Base-by-base conservation (phyloP, 1,140 invertebrate species). In the Zaprionus vittiger region DNA sequence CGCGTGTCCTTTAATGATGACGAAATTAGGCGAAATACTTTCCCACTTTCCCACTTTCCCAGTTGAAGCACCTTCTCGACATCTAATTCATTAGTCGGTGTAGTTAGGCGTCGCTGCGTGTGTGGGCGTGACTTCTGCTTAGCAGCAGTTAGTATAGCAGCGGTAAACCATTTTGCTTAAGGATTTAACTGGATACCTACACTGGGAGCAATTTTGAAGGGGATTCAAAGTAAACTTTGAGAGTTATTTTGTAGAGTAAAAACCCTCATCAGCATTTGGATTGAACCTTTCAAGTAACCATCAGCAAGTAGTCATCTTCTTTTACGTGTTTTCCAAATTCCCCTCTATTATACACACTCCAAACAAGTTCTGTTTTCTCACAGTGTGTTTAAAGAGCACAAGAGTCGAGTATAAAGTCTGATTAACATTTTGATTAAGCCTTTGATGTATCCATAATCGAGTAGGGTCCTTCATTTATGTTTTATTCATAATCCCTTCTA, bases 1-100 rank as follows among this genome's bases (percentile, higher is more conserved):
- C 60, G 83, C 83, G 83, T 86, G 83, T 64, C 66, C 26, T 24
- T 9, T 69, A 74, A 86, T 79, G 82, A 81, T 73, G 79, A 52
- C 57, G 72, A 76, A 74, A 79, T 79, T 62, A 70, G 56, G 61
- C 54, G 9, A 62, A 47, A 56, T 56, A 56, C 37, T n/a, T 47
- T 9, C 41, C n/a, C 41, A 56, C 37, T n/a, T 47, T 9, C 41
- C n/a, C 41, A 15, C 38, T n/a, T n/a, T 5, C 38, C 71, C 71
- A 62, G 55, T 66, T 37, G n/a, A 69, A 64, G 54, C 11, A 64
- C 60, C 26, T 55, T 34, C 56, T 28, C 41, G 7, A 47, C n/a
- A 28, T 56, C 41, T 62, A 76, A 79, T 84, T 79, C 79, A 81
- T 85, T 79, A 75, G 67, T 70, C 55, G 41, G 15, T 24, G 70